Conservation (phyloP, 2,113 vertebrate species). For the Falco punctatus region DNA sequence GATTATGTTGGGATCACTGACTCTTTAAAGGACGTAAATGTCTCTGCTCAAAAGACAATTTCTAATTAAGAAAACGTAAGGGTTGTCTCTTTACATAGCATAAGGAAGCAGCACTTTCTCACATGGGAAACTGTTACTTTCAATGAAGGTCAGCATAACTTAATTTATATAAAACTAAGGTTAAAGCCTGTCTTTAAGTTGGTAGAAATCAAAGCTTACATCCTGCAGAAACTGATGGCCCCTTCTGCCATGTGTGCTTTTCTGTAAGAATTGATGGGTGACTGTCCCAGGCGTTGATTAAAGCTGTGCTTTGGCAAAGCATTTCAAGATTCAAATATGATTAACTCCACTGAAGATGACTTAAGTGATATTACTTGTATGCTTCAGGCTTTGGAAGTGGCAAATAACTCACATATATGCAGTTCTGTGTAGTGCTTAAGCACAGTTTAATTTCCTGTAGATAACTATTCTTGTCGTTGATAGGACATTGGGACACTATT, state of each 20-base stretch:
- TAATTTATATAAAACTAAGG: neutral
- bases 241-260: neutral
- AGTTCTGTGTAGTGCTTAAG: neutral
- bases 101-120: neutral
- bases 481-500: neutral
- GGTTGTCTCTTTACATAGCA: accelerated
- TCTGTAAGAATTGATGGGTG: neutral
- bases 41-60: neutral
- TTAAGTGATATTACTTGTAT: neutral
- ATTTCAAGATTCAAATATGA: neutral
- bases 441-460: neutral
- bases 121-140: neutral
- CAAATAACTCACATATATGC: accelerated
- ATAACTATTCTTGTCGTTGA: neutral
- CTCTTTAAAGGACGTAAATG: neutral
- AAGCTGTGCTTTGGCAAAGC: neutral
- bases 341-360: neutral
- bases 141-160: neutral
- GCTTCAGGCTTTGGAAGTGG: neutral
- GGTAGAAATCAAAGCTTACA: neutral
- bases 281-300: neutral
- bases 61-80: neutral
- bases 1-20: neutral
- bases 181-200: neutral
- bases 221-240: neutral